Percentiles rank a stretch among this genome's conserved stretches.
Evolutionary conservation across 2,888 invertebrate species (phyloP).

Genomic region (Mythimna impura): DNA sequence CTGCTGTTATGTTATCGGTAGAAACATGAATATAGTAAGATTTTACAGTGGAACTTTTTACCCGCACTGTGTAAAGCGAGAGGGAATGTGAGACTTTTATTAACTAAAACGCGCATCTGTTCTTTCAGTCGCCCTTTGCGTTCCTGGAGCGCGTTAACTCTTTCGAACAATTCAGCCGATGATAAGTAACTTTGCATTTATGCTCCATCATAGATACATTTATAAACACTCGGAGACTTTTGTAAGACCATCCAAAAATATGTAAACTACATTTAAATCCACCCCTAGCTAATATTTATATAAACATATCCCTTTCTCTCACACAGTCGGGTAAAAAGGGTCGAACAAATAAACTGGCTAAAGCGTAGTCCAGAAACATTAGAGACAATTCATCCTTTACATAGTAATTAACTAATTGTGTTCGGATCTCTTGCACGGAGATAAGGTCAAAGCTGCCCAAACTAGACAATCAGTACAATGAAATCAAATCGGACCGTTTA

Average conservation of each 20-base stretch:
- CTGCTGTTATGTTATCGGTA: no score
- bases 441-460: slow-evolving; percentile 34
- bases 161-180: neutral
- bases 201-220: neutral
- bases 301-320: neutral
- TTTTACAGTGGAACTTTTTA: no score
- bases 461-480: slow-evolving; percentile 49
- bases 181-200: no score
- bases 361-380: slow-evolving; percentile 11
- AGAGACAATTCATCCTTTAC: slow-evolving; percentile 28
- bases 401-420: slow-evolving; percentile 58
- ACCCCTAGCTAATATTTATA: neutral
- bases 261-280: neutral
- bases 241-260: no score
- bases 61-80: no score
- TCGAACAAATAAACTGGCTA: neutral
- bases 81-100: no score
- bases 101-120: no score
- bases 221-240: neutral
- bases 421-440: slow-evolving; percentile 36
- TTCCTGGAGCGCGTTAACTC: neutral
- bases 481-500: slow-evolving; percentile 58
- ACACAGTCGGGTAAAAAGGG: neutral
- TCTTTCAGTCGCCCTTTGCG: no score
- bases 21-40: no score